Base-by-base conservation (phyloP, 2,888 invertebrate species). In the Heliconius hortense region DNA sequence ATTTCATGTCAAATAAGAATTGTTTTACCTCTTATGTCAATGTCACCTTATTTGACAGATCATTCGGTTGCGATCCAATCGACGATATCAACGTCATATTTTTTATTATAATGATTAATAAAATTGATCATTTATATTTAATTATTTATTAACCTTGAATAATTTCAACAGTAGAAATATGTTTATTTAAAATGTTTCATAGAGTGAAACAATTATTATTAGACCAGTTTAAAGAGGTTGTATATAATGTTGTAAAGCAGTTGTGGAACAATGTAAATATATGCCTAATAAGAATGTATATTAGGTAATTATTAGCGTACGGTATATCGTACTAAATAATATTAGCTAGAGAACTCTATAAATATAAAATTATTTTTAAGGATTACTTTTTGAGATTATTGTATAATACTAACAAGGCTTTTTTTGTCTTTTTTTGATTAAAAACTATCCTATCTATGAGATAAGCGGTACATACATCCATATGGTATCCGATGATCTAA, bases 1-100 rank as follows among this genome's bases (percentile, higher is more conserved):
- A 53, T 68, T 48, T 35, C 13, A 69, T 56, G 53, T 69, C 68
- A 69, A 53, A 69, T 28, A 13, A 56, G 24, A 39, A 64, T 8
- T 63, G 35, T 24, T 64, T 64, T n/a, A 39, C 13, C 4, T 24
- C 24, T 24, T 39, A 64, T 24, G 64, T 64, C 64, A 66, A 28
- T 66, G 64, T 66, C 64, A 66, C n/a, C 4, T 11, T 24, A n/a
- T 31, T 63, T 63, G 63, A 63, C 63, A 66, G 39, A 15, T 24
- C 3, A 39, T 24, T 39, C 1, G 64, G 7, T 39, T 15, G 64
- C 39, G 39, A 13, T 66, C 64, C 64, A n/a, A 39, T 66, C 24
- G 5, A 66, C 64, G 64, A 35, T 66, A 35, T 39, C 1, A 13
- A 13, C 24, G 35, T n/a, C 3, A 63, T 15, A 28, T 21, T 18